Evolutionary conservation across 2,888 invertebrate species (phyloP), one percentile per base, ranked within the genome.

Genomic region (Scaptomyza polygonia): DNA sequence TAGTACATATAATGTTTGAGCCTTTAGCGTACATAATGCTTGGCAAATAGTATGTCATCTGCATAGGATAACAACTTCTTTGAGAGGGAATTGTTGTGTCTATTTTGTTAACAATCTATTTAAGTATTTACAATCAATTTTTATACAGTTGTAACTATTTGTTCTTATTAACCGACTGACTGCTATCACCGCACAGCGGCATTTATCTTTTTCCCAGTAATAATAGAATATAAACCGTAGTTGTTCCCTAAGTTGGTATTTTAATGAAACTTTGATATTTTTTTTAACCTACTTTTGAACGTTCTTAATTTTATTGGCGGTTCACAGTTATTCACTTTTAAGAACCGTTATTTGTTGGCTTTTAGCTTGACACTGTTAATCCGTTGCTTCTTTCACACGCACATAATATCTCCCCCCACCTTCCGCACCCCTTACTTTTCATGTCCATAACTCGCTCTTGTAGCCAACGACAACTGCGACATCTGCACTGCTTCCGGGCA

Each of bases 401-500:
- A 32, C 11, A n/a, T n/a, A n/a, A n/a, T n/a, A n/a, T n/a, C n/a
- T n/a, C n/a, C n/a, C n/a, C n/a, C n/a, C n/a, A 21, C 21, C 21
- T 21, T 27, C 30, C 21, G n/a, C n/a, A n/a, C 21, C 44, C 18
- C 58, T 57, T 30, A 53, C 39, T 18, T 18, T 8, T 34, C 43
- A 54, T 59, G 74, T 36, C 56, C 64, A 75, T 67, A 75, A 67
- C 45, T 72, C 68, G 48, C 55, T 39, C 55, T 39, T 62, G 58
- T 40, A 29, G 36, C 40, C 72, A 59, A 32, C 67, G 69, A 72
- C 70, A 72, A 64, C 45, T 66, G 75, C 85, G 81, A 82, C 82
- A 82, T 85, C 72, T 82, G 82, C 62, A 58, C 79, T 83, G 83
- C 85, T 83, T 83, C 83, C 83, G 83, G 83, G 77, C 86, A 85